Evolutionary conservation across 2,797 vertebrate genomes (phyloP), one percentile per base, ranked within the genome.

Genomic region (Syndactyla subalaris): DNA sequence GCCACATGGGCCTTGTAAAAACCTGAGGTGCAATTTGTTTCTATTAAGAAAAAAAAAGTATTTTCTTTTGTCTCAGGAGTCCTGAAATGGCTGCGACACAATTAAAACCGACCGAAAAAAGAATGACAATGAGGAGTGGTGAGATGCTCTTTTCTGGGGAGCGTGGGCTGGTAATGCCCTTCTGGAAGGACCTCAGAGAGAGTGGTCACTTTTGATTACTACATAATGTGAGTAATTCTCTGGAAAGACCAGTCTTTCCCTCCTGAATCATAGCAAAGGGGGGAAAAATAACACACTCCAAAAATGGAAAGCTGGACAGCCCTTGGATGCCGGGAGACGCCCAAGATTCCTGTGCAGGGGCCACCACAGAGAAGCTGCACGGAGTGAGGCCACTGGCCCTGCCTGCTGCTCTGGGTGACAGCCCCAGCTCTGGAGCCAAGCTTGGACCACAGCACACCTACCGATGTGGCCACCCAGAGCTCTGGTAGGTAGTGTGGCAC

Each of bases 161-260:
- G 52, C 2, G 85, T 95, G 96, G 94, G 94, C 92, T 94, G 80
- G 89, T 77, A 93, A 93, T 24, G 63, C 82, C 83, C 61, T 11
- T 81, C 92, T 96, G 95, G 96, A 97, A 95, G 74, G 52, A 87
- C 74, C 95, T 96, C 96, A 96, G 95, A 97, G 67, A 96, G 81
- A 95, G 80, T 67, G 85, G 96, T 96, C 95, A 96, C 92, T 95
- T 95, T 24, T 94, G 94, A 96, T 97, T 96, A 68, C 95, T 89
- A 88, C 93, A 91, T 95, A 65, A 95, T 34, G 90, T 96, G 96
- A 96, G 95, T 95, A 96, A 97, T 95, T 80, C 93, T 95, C 94
- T 96, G 96, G 88, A 91, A 96, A 91, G 80, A 92, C 38, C 5
- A 82, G 54, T 95, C 91, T 83, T 95, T 86, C 89, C 88, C 59